Conservation (phyloP, 35 echinoderm and acorn worm genomes). For the Eucidaris tribuloides region DNA sequence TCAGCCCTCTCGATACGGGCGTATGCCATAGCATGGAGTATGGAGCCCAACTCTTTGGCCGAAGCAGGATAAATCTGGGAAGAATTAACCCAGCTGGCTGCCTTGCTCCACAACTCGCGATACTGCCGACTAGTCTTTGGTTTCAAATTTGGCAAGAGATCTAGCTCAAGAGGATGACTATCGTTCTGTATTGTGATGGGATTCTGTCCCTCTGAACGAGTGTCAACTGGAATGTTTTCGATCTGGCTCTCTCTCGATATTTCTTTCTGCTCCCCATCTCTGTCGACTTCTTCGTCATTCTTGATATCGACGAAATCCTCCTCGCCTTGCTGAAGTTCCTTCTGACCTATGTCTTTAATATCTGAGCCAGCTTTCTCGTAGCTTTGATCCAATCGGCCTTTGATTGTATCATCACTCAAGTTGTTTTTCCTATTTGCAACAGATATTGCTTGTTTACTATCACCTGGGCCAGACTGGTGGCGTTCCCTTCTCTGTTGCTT, state of each 20-base stretch:
- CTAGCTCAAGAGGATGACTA: constrained; percentile 21
- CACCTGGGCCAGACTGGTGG: not conserved
- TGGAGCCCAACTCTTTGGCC: constrained; percentile 61
- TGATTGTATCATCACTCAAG: not conserved
- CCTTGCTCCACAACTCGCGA: constrained; percentile 54
- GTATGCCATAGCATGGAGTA: constrained; percentile 71
- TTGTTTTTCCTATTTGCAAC: not conserved
- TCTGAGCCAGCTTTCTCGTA: not conserved
- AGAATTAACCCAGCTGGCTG: constrained; percentile 67
- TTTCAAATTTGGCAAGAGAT: constrained; percentile 25
- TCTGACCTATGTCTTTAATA: too few species aligned
- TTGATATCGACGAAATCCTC: not conserved
- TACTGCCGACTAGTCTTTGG: not conserved
- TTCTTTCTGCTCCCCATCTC: not conserved
- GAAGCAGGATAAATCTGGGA: constrained; percentile 38
- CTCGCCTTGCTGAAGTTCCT: not conserved
- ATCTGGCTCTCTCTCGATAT: not conserved
- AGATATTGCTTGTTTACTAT: not conserved
- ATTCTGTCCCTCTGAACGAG: not conserved
- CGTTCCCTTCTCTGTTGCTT: not conserved
- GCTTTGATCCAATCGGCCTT: not conserved
- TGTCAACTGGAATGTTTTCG: not conserved
- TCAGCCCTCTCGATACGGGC: constrained; percentile 66
- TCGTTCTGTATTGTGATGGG: not conserved
- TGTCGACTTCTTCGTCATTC: constrained; percentile 6